phyloP scores from a whole-genome alignment of 2,113 vertebrate species.

The Pomatostomus ruficeps region DNA sequence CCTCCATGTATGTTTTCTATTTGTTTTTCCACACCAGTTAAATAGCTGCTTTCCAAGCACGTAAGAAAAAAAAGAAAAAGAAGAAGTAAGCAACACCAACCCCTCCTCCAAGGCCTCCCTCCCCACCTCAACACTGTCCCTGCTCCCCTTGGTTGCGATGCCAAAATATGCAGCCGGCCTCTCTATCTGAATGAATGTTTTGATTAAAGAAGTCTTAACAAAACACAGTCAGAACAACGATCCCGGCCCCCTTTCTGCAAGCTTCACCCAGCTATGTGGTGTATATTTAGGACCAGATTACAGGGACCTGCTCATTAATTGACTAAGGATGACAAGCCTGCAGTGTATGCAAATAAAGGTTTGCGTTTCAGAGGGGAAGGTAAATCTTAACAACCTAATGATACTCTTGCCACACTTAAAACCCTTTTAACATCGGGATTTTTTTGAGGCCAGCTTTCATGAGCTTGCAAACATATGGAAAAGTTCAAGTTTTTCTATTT shows the following conservation, averaged over 20 bases:
- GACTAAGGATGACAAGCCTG: conserved; percentile 16
- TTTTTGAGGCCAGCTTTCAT: conserved; percentile 1
- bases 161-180: conserved; percentile 46
- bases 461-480: conserved; percentile 57
- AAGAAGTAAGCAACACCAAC: not conserved
- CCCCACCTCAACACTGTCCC: not conserved
- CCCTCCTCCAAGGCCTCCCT: not conserved
- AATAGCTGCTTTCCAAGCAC: conserved; percentile 18
- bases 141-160: not conserved
- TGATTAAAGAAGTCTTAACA: conserved; percentile 63
- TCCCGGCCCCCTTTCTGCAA: not conserved
- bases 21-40: conserved; percentile 33
- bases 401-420: not conserved
- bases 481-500: conserved; percentile 55
- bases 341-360: not conserved
- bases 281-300: conserved; percentile 35
- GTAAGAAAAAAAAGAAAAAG: not conserved
- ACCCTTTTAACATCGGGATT: not conserved
- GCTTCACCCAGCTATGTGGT: conserved; percentile 7
- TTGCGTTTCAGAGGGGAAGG: not conserved
- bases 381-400: not conserved
- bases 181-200: conserved; percentile 62
- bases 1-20: conserved; percentile 31
- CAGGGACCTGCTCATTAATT: conserved; percentile 36
- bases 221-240: conserved; percentile 51